Percentiles rank a stretch among this genome's conserved stretches.
These are phyloP conservation scores for Montifringilla adamsi DNA, from an alignment of 2,113 vertebrate genomes.

Conservation along the genomic window DNA sequence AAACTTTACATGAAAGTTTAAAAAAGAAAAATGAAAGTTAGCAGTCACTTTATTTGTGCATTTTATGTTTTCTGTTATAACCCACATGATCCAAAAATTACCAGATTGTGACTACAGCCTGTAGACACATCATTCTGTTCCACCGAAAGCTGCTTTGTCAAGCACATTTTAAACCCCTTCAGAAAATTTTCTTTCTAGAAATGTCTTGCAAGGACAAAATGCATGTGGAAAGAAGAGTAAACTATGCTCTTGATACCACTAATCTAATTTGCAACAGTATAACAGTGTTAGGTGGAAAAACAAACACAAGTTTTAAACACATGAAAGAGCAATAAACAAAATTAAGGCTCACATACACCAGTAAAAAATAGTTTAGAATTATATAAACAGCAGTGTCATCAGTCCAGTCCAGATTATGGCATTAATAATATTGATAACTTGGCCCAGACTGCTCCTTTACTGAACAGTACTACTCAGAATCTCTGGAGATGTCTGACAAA, in stretches of 20 bases:
- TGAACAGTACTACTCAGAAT: background rate
- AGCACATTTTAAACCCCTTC: background rate
- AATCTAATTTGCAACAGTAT: background rate
- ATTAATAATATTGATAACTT: background rate
- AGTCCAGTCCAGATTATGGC: background rate
- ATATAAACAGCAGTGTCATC: fast-evolving
- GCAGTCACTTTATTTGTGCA: background rate
- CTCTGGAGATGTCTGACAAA: background rate
- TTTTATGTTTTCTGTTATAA: background rate
- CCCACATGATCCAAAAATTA: background rate
- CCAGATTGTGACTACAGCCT: background rate
- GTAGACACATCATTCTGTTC: background rate
- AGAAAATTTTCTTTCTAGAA: background rate
- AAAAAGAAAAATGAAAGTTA: background rate
- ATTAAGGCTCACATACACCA: background rate
- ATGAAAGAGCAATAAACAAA: background rate
- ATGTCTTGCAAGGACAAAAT: background rate
- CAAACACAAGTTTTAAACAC: background rate
- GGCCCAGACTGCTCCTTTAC: background rate
- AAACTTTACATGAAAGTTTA: background rate
- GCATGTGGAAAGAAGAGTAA: background rate
- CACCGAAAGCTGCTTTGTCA: background rate
- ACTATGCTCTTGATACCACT: background rate
- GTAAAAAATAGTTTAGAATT: background rate
- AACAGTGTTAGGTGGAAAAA: background rate